Evolutionary conservation across 2,888 invertebrate species (phyloP).

Genomic region (Dryobotodes eremita): DNA sequence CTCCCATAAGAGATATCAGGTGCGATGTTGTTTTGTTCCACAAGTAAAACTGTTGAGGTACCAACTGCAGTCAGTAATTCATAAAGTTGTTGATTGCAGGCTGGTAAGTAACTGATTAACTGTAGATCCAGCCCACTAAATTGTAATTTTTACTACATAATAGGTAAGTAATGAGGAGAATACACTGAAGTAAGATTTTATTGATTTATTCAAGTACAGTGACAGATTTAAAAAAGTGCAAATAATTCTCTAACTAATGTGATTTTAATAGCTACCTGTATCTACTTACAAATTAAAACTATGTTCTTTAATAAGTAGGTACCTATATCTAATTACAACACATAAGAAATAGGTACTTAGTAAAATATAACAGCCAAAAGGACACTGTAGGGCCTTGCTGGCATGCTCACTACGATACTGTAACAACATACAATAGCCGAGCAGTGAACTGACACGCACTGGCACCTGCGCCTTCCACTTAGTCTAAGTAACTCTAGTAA

Average conservation of each 20-base stretch:
- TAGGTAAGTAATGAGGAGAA: conserved; percentile 17
- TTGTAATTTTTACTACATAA: background rate
- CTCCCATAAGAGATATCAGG: background rate
- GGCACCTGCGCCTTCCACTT: conserved; percentile 4
- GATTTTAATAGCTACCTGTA: conserved; percentile 61
- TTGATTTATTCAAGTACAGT: conserved; percentile 67
- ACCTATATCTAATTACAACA: conserved; percentile 53
- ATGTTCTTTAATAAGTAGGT: conserved; percentile 30
- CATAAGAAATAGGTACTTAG: conserved; percentile 36
- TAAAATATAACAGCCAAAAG: conserved; percentile 19
- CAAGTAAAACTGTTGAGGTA: background rate
- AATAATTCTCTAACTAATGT: conserved; percentile 76
- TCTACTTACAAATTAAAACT: conserved; percentile 55
- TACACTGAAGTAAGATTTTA: conserved; percentile 41
- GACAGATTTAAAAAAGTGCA: conserved; percentile 87
- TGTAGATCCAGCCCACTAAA: background rate
- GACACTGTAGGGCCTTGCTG: background rate
- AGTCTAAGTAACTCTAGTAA: too few relatives aligned
- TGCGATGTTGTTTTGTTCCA: background rate
- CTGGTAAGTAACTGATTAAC: background rate
- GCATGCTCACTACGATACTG: conserved; percentile 11
- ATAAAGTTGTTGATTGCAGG: background rate
- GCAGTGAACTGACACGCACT: background rate
- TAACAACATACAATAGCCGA: conserved; percentile 17
- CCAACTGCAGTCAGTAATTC: background rate